Conservation (phyloP, 1,140 invertebrate genomes). For the Trichonephila clavipes region DNA sequence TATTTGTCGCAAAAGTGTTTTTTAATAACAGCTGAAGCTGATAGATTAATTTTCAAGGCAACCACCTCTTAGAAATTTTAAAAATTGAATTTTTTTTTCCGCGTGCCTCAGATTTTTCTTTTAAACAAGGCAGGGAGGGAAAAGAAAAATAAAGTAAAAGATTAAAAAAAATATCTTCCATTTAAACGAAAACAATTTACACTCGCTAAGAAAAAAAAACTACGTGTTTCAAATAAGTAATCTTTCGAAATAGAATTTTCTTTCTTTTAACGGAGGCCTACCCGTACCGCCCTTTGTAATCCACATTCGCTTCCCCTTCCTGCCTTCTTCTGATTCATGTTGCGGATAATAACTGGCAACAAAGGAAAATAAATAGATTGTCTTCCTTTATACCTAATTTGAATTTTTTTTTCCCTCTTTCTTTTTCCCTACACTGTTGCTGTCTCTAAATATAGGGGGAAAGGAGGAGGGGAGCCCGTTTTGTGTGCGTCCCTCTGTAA, state of each 20-base stretch:
- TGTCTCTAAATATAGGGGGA: not conserved
- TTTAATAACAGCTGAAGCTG: constrained; percentile 73
- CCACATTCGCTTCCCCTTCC: constrained; percentile 35
- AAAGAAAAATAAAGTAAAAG: constrained; percentile 31
- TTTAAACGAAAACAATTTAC: constrained; percentile 72
- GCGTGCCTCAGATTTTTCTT: not conserved
- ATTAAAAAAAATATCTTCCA: constrained; percentile 31
- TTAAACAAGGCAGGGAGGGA: not conserved
- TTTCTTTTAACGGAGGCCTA: constrained; percentile 42
- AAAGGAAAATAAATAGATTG: constrained; percentile 68
- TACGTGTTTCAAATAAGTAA: constrained; percentile 65
- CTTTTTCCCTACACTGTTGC: not conserved
- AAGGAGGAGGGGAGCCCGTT: constrained; percentile 16
- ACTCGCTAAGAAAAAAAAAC: constrained; percentile 49
- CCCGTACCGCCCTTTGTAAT: constrained; percentile 32
- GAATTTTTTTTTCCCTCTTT: constrained; percentile 34
- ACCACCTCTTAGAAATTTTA: constrained; percentile 55
- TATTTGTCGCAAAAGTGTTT: constrained; percentile 40
- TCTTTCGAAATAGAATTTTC: constrained; percentile 51
- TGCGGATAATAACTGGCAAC: constrained; percentile 59
- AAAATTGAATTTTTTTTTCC: constrained; percentile 19
- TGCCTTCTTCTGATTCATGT: constrained; percentile 47
- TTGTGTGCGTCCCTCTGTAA: constrained; percentile 13
- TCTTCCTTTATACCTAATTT: constrained; percentile 66
- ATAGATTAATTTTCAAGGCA: constrained; percentile 73